Base-by-base conservation (phyloP, 2,113 vertebrate species). In the Xiphorhynchus elegans region DNA sequence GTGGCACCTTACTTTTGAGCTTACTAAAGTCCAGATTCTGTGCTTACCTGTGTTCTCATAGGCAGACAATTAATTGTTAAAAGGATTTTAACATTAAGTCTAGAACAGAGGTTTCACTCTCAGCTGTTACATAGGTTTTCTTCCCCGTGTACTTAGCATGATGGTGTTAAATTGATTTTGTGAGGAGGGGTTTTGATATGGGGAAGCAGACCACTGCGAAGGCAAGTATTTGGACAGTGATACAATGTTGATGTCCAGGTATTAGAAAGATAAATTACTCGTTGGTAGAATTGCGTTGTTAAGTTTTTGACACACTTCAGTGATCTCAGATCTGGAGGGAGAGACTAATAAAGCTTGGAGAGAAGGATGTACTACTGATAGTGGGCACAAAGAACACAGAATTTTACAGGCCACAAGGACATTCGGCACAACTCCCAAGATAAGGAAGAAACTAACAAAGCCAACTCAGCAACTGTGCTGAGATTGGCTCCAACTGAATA, bases 261-360 rank as follows among this genome's bases (percentile, higher is more conserved):
- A 0, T 33, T 33, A 42, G 25, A 40, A 31, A 35, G 35, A 24
- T 56, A 42, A 42, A 56, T 49, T 56, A 18, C 25, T 56, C 56
- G 13, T 55, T 0, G 0, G 20, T 49, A 49, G 26, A 84, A 84
- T 37, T 69, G 17, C 9, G 1, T 0, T 11, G 5, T 56, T 49
- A 35, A 49, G 14, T 18, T 70, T 84, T 49, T 63, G n/a, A 33
- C 14, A 28, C 0, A 0, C 5, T 26, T 70, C 56, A 63, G 21
- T 56, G 72, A 49, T 49, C 56, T 69, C 40, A 28, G 10, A 23
- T 33, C 35, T 56, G 16, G 14, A 31, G 17, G 10, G 10, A 49
- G 40, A 49, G 31, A 40, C 31, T 76, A 63, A 31, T 56, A 55
- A 37, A 8, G 10, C 18, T n/a, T 66, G 37, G 23, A 44, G 21